Conservation (phyloP, 2,113 vertebrate species). For the Beaufortia kweichowensis region DNA sequence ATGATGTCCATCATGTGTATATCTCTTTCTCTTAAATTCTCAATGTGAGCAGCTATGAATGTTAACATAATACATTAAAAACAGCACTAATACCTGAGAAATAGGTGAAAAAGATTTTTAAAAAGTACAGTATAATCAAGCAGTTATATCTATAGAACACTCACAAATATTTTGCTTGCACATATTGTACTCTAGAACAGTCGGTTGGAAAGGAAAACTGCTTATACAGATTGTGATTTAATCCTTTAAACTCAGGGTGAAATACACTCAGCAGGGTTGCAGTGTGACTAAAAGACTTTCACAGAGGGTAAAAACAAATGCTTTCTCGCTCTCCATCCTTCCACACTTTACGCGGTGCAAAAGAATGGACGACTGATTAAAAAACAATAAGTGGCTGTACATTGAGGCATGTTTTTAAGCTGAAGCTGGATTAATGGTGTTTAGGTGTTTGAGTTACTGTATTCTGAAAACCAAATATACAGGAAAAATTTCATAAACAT, state of each 20-base stretch:
- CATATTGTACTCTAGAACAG: not conserved
- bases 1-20: too few relatives aligned
- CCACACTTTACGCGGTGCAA: not conserved
- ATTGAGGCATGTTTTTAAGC: too few relatives aligned
- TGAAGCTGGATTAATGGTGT: too few relatives aligned
- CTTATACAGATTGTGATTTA: not conserved
- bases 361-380: not conserved
- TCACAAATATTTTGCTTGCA: not conserved
- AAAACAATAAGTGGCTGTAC: too few relatives aligned
- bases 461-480: too few relatives aligned
- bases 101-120: too few relatives aligned
- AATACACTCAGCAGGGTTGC: not conserved
- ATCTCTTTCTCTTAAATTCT: too few relatives aligned
- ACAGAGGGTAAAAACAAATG: not conserved
- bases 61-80: too few relatives aligned
- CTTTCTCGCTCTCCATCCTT: not conserved
- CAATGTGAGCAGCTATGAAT: too few relatives aligned
- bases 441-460: too few relatives aligned
- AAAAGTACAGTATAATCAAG: not conserved
- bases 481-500: too few relatives aligned
- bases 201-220: not conserved
- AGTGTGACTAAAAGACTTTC: slow-evolving; percentile 22
- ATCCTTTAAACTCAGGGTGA: not conserved
- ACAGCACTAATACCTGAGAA: too few relatives aligned
- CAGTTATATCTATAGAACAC: not conserved